These are phyloP conservation scores for Nebria salina DNA, from an alignment of 2,888 invertebrate genomes.

Conservation along the genomic window DNA sequence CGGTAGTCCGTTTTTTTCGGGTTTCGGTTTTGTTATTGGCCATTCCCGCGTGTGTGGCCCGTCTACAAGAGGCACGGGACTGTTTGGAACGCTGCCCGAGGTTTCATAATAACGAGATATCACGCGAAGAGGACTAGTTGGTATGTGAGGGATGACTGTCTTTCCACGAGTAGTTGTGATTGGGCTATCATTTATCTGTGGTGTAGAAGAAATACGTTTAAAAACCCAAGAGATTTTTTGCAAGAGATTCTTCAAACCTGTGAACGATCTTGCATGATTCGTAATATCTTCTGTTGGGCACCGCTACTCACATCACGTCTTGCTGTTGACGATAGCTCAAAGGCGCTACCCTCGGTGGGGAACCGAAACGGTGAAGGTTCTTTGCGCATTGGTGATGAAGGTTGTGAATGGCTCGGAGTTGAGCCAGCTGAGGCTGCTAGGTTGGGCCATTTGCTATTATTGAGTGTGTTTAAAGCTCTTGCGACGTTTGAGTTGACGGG, in stretches of 20 bases:
- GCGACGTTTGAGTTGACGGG: constrained; percentile 73
- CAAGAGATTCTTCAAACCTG: constrained; percentile 52
- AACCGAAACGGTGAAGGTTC: constrained; percentile 69
- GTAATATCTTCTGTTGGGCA: constrained; percentile 60
- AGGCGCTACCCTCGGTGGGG: constrained; percentile 51
- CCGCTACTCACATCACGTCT: constrained; percentile 40
- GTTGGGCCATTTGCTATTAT: constrained; percentile 58
- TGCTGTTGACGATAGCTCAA: constrained; percentile 37
- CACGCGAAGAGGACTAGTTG: constrained; percentile 49
- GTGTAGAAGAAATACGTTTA: not conserved
- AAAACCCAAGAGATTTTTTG: not conserved
- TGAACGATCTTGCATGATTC: constrained; percentile 65
- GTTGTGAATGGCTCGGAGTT: constrained; percentile 68
- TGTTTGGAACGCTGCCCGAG: constrained; percentile 57
- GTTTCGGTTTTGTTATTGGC: constrained; percentile 57
- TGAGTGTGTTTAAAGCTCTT: constrained; percentile 69
- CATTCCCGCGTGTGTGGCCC: constrained; percentile 22
- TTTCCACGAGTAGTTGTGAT: constrained; percentile 20
- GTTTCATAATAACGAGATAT: constrained; percentile 45
- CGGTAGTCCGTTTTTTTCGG: constrained; percentile 59
- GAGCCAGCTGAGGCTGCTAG: constrained; percentile 54
- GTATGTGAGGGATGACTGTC: constrained; percentile 30
- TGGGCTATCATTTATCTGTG: constrained; percentile 27
- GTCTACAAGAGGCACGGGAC: constrained; percentile 62
- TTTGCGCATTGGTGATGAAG: constrained; percentile 76